phyloP scores from a whole-genome alignment of 2,888 invertebrate genomes.

The Odontocerum albicorne region DNA sequence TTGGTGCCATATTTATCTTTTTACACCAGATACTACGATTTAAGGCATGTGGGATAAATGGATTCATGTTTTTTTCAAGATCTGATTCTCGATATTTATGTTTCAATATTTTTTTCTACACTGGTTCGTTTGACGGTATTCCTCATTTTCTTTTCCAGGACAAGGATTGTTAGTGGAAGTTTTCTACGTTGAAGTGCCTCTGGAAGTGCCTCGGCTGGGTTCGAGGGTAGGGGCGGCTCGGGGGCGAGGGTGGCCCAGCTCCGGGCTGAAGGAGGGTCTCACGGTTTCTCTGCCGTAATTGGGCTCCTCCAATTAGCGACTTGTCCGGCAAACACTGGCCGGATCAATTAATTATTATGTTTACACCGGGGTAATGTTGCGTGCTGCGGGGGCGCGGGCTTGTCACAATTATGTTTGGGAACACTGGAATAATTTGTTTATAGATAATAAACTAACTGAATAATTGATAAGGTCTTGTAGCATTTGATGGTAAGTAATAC shows the following conservation, averaged over 20 bases:
- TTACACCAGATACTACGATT: too few relatives aligned
- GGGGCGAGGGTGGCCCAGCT: constrained; percentile 1
- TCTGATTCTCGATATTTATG: too few relatives aligned
- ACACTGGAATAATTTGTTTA: not conserved
- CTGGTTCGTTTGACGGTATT: too few relatives aligned
- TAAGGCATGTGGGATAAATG: too few relatives aligned
- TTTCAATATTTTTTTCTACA: too few relatives aligned
- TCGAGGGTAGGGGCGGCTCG: not conserved
- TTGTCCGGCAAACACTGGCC: constrained; percentile 32
- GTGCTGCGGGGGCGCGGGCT: constrained; percentile 5
- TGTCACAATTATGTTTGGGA: not conserved
- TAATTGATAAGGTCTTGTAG: too few relatives aligned
- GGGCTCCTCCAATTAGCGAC: constrained; percentile 33
- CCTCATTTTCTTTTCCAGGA: too few relatives aligned
- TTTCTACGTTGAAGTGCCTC: not conserved
- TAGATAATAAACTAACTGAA: not conserved
- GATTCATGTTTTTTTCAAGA: too few relatives aligned
- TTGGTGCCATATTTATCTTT: too few relatives aligned
- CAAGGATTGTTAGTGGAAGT: not conserved
- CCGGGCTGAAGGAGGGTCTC: not conserved
- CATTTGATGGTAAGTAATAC: too few relatives aligned
- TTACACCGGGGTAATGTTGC: constrained; percentile 27
- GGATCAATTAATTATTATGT: constrained; percentile 36
- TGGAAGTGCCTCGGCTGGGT: not conserved
- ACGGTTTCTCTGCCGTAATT: constrained; percentile 16